Base-by-base conservation (phyloP, 2,888 invertebrate genomes). In the Tenthredo distinguenda region DNA sequence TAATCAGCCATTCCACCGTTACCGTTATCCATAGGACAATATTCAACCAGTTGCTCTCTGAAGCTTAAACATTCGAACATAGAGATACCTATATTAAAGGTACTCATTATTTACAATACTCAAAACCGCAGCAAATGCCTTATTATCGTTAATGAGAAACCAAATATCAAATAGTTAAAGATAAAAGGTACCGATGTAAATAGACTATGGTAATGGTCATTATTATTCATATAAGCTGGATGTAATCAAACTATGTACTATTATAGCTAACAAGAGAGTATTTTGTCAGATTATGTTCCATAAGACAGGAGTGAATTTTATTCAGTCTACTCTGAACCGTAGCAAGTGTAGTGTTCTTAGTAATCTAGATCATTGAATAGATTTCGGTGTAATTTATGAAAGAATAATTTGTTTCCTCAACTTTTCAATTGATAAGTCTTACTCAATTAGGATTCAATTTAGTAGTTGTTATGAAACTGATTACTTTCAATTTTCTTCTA, bases 171-270 rank as follows among this genome's bases (percentile, higher is more conserved):
- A 26, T 47, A 40, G 21, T 43, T 47, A 31, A 31, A 34, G 55
- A 50, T 77, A 18, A 18, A 50, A 77, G 77, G 55, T 55, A 55
- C 55, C 9, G 55, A 55, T 77, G 55, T 34, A 34, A 55, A 55
- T 34, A 50, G 12, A 15, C 6, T 76, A 76, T n/a, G 50, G 10
- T 50, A 50, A 26, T 76, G 31, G 26, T 50, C 18, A 18, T 18
- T 76, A 76, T 21, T 72, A 18, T 47, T 47, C 26, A 2, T 76
- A 21, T 76, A 65, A 76, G 76, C 9, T 74, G 74, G 43, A 18
- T 74, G 43, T 47, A 26, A 40, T 40, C 2, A 43, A 21, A 10
- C 15, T 74, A 43, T 43, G 40, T 43, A 26, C 40, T 43, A 43
- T 12, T 18, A 12, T 71, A 71, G 6, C 31, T 15, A 65, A 76